phyloP scores from a whole-genome alignment of 2,888 invertebrate genomes.

The Graphium colonna region DNA sequence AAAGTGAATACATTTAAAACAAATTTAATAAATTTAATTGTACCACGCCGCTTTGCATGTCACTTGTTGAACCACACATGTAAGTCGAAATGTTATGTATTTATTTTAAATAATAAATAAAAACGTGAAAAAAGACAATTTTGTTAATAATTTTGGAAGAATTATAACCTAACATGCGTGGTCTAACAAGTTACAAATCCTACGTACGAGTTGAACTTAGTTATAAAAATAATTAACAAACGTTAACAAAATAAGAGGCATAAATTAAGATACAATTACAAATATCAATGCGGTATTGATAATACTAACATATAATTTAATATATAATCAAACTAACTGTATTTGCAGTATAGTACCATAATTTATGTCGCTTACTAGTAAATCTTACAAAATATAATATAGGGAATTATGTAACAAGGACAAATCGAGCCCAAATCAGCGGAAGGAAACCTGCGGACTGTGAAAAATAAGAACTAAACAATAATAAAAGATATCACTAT shows the following conservation, averaged over 20 bases:
- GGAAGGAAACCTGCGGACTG: constrained; percentile 20
- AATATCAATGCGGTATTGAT: background rate
- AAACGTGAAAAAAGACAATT: too few species aligned
- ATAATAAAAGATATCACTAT: constrained; percentile 23
- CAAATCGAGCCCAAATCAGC: constrained; percentile 15
- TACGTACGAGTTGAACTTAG: constrained; percentile 18
- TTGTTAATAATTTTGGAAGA: background rate
- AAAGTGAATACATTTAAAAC: background rate
- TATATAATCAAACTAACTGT: too few species aligned
- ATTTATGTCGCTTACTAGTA: constrained; percentile 14
- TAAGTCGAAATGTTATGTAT: background rate
- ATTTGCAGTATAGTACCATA: background rate
- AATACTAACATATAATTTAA: too few species aligned
- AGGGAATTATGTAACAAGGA: constrained; percentile 12
- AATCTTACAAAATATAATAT: constrained; percentile 8
- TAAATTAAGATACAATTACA: background rate
- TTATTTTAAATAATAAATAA: too few species aligned
- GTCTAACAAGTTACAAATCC: constrained; percentile 17
- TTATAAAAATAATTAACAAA: constrained; percentile 22
- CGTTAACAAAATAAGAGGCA: constrained; percentile 7
- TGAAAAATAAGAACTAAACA: constrained; percentile 17
- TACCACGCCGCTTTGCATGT: constrained; percentile 15
- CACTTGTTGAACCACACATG: constrained; percentile 15
- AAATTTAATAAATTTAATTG: constrained; percentile 11
- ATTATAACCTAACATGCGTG: constrained; percentile 5